Evolutionary conservation across 2,888 invertebrate genomes (phyloP).

Genomic region (Sepiola atlantica): DNA sequence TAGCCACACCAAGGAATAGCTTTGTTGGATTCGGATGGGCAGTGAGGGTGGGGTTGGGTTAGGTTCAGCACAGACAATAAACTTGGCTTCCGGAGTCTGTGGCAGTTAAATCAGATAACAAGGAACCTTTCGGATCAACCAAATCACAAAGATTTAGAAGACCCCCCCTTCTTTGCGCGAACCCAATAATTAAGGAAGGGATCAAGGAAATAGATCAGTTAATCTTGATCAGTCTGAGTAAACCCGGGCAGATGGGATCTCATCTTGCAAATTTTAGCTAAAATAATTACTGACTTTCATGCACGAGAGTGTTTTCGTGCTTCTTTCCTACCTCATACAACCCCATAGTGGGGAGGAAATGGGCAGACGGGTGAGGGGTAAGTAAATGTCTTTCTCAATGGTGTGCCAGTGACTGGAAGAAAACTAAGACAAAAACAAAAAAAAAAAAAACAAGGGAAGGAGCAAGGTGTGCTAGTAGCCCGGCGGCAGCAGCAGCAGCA

Average conservation of each 20-base stretch:
- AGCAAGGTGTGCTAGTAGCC: background rate
- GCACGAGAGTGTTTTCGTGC: too few species aligned
- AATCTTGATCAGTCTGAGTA: background rate
- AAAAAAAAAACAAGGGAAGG: background rate
- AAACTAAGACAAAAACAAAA: background rate
- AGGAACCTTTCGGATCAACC: background rate
- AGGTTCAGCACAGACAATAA: background rate
- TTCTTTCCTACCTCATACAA: too few species aligned
- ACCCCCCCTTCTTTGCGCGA: too few species aligned
- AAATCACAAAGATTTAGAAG: background rate
- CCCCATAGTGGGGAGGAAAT: background rate
- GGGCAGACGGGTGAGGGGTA: background rate
- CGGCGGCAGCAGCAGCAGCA: too few species aligned
- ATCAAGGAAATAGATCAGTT: background rate
- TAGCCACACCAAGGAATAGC: background rate
- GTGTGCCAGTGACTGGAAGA: conserved; percentile 5
- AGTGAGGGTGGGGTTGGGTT: background rate
- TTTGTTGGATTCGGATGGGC: background rate
- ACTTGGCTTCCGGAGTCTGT: background rate
- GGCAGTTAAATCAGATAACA: background rate
- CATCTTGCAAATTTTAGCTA: too few species aligned
- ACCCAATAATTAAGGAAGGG: too few species aligned
- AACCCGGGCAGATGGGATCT: background rate
- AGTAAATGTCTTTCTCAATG: background rate
- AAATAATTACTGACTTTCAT: too few species aligned